phyloP scores from a whole-genome alignment of 2,113 vertebrate species.

The Apodemus sylvaticus region DNA sequence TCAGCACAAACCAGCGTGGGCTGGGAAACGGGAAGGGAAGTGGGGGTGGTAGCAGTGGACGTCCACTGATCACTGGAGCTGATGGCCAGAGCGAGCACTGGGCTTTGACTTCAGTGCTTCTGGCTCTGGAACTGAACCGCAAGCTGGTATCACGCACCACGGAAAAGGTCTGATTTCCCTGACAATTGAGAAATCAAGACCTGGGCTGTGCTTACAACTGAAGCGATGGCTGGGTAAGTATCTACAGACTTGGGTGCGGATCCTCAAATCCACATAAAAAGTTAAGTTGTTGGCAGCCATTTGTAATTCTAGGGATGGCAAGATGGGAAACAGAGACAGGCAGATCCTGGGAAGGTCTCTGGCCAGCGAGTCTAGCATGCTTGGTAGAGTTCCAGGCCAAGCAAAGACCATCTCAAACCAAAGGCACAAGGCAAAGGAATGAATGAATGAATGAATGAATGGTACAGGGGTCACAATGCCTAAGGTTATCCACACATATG shows the following conservation, averaged over 20 bases:
- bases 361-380: not conserved
- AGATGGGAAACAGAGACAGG: not conserved
- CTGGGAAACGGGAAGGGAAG: no score
- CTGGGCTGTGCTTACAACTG: not conserved
- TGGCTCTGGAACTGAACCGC: not conserved
- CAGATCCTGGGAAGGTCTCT: not conserved
- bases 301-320: not conserved
- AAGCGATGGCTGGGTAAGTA: not conserved
- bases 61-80: not conserved
- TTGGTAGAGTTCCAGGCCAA: not conserved
- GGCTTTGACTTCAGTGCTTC: slow-evolving; percentile 13
- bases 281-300: not conserved
- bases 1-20: not conserved
- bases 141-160: not conserved
- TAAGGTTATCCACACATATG: not conserved
- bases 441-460: no score
- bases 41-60: not conserved
- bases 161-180: not conserved
- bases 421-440: not conserved
- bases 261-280: not conserved
- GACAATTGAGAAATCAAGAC: not conserved
- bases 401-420: not conserved
- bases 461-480: not conserved
- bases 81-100: slow-evolving; percentile 38
- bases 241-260: not conserved